Conservation (phyloP, 1,140 invertebrate species). For the Calosoma granatense region DNA sequence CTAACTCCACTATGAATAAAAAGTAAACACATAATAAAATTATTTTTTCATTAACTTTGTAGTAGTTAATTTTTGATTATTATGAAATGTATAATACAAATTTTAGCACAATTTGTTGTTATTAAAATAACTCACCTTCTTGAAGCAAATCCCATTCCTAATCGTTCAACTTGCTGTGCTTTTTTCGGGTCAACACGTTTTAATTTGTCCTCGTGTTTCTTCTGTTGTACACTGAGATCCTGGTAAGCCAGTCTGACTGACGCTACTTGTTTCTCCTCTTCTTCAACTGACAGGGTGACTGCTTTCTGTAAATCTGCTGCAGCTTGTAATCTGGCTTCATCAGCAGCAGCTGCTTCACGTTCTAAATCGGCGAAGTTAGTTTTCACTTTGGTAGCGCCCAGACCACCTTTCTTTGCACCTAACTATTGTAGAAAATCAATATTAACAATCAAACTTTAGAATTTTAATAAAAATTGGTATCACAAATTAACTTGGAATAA, state of each 20-base stretch:
- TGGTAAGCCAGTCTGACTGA: conserved; percentile 83
- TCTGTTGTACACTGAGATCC: conserved; percentile 67
- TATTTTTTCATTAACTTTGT: too few species aligned
- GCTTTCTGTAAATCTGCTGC: conserved; percentile 43
- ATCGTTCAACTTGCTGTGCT: conserved; percentile 78
- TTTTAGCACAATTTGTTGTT: too few species aligned
- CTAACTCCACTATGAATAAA: conserved; percentile 59
- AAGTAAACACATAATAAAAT: conserved; percentile 16
- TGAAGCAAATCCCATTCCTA: conserved; percentile 82
- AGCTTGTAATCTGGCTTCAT: conserved; percentile 56
- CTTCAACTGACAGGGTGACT: conserved; percentile 31
- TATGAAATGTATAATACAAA: too few species aligned
- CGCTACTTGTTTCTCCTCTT: conserved; percentile 52
- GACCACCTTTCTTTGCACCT: conserved; percentile 74
- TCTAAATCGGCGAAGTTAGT: conserved; percentile 95
- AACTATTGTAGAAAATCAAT: conserved; percentile 43
- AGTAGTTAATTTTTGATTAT: too few species aligned
- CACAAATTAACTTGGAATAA: neutral
- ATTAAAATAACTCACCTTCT: conserved; percentile 45
- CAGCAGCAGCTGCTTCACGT: conserved; percentile 70
- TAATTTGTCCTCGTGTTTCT: conserved; percentile 68
- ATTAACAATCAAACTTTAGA: conserved; percentile 8
- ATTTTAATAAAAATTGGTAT: too few species aligned
- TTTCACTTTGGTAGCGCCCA: conserved; percentile 95
- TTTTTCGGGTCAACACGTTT: conserved; percentile 74